Evolutionary conservation across 1,140 invertebrate genomes (phyloP).

Genomic region (Cydia amplana): DNA sequence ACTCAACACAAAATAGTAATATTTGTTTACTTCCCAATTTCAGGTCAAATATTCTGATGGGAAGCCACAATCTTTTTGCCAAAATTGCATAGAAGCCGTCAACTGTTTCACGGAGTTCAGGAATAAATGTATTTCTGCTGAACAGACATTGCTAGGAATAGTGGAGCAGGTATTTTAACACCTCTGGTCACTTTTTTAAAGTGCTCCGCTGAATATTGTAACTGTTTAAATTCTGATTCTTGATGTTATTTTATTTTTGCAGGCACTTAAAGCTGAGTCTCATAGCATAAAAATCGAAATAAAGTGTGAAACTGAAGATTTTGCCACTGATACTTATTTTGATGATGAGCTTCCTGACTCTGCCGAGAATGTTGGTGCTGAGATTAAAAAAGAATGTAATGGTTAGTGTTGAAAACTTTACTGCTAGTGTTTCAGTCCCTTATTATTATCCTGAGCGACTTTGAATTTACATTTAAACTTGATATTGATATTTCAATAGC

Average conservation of each 20-base stretch:
- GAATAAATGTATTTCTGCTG: slow-evolving; percentile 51
- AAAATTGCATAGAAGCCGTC: slow-evolving; percentile 47
- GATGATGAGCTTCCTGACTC: neutral
- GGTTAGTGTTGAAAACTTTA: neutral
- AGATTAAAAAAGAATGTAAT: neutral
- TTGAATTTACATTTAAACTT: neutral
- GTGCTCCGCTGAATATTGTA: neutral
- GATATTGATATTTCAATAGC: too few relatives aligned
- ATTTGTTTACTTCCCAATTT: slow-evolving; percentile 36
- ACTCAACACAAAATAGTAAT: neutral
- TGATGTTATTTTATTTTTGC: neutral
- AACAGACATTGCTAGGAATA: slow-evolving; percentile 40
- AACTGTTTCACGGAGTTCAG: slow-evolving; percentile 56
- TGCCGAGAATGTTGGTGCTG: neutral
- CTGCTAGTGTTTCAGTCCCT: too few relatives aligned
- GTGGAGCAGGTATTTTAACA: slow-evolving; percentile 31
- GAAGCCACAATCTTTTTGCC: slow-evolving; percentile 52
- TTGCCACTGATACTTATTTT: neutral
- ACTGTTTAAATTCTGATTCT: neutral
- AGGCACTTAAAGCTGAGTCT: neutral
- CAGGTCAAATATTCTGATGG: slow-evolving; percentile 51
- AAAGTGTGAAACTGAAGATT: neutral
- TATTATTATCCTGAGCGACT: neutral
- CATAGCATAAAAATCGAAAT: neutral
- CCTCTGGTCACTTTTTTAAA: neutral